phyloP scores from a whole-genome alignment of 2,888 invertebrate genomes.

The Neuroscelio doddi region DNA sequence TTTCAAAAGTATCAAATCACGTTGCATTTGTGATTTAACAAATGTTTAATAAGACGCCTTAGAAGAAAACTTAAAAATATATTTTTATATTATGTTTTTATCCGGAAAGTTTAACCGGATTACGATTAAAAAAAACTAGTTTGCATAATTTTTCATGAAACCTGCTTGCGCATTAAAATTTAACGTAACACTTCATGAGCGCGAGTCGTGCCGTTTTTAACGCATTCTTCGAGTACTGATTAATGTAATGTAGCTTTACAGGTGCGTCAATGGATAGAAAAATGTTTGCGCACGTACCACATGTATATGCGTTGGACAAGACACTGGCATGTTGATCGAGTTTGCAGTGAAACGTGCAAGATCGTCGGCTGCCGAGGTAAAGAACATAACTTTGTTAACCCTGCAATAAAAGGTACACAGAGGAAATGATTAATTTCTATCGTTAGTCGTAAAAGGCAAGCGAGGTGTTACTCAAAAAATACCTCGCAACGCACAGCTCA shows the following conservation, averaged over 20 bases:
- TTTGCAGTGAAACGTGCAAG: constrained; percentile 30
- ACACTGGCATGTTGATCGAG: constrained; percentile 29
- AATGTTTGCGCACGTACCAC: constrained; percentile 10
- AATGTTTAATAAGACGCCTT: too few relatives aligned
- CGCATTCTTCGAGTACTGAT: constrained; percentile 44
- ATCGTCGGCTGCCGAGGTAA: constrained; percentile 22
- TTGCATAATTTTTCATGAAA: too few relatives aligned
- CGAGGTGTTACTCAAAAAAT: constrained; percentile 19
- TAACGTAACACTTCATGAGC: not conserved
- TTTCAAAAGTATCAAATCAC: too few relatives aligned
- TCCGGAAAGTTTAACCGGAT: not conserved
- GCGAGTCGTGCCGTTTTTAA: constrained; percentile 28
- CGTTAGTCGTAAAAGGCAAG: constrained; percentile 22
- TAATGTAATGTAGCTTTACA: constrained; percentile 38
- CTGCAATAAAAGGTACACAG: constrained; percentile 31
- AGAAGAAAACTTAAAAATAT: too few relatives aligned
- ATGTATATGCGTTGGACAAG: constrained; percentile 20
- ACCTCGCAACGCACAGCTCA: constrained; percentile 13
- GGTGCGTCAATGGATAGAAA: constrained; percentile 37
- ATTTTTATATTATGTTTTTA: not conserved
- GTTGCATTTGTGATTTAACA: too few relatives aligned
- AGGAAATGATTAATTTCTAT: constrained; percentile 36
- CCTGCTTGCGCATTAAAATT: too few relatives aligned
- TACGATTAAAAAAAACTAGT: too few relatives aligned
- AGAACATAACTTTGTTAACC: constrained; percentile 31